Evolutionary conservation across 2,888 invertebrate species (phyloP), one percentile per base, ranked within the genome.

Genomic region (Leptothorax acervorum): DNA sequence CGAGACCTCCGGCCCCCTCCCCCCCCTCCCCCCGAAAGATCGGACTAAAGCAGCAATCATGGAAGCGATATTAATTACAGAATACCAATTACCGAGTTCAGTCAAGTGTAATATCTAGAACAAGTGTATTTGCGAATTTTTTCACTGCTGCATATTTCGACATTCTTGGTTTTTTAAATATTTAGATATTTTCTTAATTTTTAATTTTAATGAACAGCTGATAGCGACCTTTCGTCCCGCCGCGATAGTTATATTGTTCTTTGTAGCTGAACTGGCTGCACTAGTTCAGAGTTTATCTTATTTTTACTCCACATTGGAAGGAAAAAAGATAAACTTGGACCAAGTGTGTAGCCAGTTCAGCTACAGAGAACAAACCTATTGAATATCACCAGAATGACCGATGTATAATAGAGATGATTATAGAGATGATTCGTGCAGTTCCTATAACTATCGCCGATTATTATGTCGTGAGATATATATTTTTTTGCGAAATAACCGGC

Each of bases 41-140:
- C n/a, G 53, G 35, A 12, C 18, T 4, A 8, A 35, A 15, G 42
- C 11, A 2, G 15, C 28, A 57, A 39, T 57, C n/a, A 28, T 1
- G 23, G 57, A 71, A 71, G 39, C 39, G 39, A 1, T 28, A 39
- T 39, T 57, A 60, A 60, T 74, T 74, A 74, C 18, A 31, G n/a
- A 15, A 23, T 9, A 15, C n/a, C 9, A 55, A 71, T 71, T 71
- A 39, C 1, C 6, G 3, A 74, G 31, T 60, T 60, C 57, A 60
- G 12, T 12, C 42, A 11, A 60, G 42, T 8, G 28, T 45, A 31
- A 31, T 1, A 42, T 45, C 23, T 42, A 8, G 23, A 42, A 45
- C 23, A 6, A 11, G 42, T 8, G 42, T 42, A 35, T 6, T 35
- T 18, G 8, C 18, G n/a, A 4, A 39, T 0, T 42, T 23, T n/a